Conservation (phyloP, 2,797 vertebrate species). For the Peromyscus melanophrys region DNA sequence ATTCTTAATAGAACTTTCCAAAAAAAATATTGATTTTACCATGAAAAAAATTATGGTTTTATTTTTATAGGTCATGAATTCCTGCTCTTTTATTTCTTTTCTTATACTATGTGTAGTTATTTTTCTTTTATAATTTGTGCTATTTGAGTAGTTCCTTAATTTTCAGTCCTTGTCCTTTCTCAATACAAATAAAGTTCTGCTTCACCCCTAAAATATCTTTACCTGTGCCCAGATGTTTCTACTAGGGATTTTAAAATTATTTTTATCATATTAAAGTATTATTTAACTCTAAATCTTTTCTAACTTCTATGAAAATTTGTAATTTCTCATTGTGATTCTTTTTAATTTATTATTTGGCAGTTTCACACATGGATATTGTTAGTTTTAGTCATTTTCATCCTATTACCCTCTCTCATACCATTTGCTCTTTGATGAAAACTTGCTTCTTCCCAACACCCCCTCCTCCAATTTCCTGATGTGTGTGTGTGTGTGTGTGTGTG, state of each 20-base stretch:
- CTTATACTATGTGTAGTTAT: background rate
- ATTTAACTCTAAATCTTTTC: background rate
- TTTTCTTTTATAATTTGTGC: background rate
- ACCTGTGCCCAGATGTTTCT: background rate
- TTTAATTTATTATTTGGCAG: background rate
- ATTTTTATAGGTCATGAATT: background rate
- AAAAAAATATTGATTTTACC: slow-evolving; percentile 2
- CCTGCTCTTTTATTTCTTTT: background rate
- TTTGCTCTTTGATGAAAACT: background rate
- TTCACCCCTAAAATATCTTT: slow-evolving; percentile 2
- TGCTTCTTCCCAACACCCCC: background rate
- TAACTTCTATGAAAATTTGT: background rate
- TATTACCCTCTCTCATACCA: background rate
- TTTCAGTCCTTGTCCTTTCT: background rate
- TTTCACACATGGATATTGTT: background rate
- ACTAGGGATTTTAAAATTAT: background rate
- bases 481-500: background rate
- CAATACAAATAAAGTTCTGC: background rate
- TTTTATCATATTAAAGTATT: slow-evolving; percentile 1
- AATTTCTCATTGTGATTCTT: background rate
- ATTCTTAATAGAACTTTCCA: background rate
- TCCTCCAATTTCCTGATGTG: background rate
- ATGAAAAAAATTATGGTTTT: background rate
- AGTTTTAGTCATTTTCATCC: background rate
- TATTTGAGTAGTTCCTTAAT: slow-evolving; percentile 25